Percentiles rank a stretch among this genome's conserved stretches.
These are phyloP conservation scores for Dusona sp. DNA, from an alignment of 2,888 invertebrate genomes.

Conservation along the genomic window DNA sequence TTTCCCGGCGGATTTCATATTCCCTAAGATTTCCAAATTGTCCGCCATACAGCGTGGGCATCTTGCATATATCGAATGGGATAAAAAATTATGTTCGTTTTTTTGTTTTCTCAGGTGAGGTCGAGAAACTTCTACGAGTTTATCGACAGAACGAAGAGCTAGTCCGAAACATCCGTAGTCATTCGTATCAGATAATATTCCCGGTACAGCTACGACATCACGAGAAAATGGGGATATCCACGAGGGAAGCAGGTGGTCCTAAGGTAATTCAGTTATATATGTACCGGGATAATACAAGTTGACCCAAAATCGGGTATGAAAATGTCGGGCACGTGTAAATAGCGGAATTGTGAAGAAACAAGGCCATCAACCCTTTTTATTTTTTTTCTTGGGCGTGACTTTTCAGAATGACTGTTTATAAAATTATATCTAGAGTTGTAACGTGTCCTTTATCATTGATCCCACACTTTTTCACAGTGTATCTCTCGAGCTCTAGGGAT, in stretches of 20 bases:
- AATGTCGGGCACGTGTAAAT: not conserved
- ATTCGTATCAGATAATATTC: slow-evolving; percentile 97
- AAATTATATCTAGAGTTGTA: too few relatives aligned
- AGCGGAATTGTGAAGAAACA: not conserved
- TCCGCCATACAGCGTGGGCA: not conserved
- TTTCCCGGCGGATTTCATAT: not conserved
- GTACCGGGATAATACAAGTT: slow-evolving; percentile 10
- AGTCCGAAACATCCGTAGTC: slow-evolving; percentile 95
- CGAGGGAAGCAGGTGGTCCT: slow-evolving; percentile 94
- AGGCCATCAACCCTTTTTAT: too few relatives aligned
- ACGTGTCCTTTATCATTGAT: too few relatives aligned
- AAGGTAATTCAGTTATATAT: slow-evolving; percentile 88
- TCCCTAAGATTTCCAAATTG: not conserved
- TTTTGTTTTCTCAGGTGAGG: slow-evolving; percentile 89
- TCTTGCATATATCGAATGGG: not conserved
- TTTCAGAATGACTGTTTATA: too few relatives aligned
- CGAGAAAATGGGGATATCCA: slow-evolving; percentile 98
- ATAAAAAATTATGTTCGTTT: not conserved
- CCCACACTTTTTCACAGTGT: too few relatives aligned
- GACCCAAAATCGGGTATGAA: not conserved
- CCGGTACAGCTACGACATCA: slow-evolving; percentile 97
- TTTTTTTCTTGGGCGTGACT: too few relatives aligned
- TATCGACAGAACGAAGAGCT: slow-evolving; percentile 97
- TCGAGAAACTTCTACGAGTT: slow-evolving; percentile 95
- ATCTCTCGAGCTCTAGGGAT: too few relatives aligned